phyloP scores from a whole-genome alignment of 2,888 invertebrate genomes.

The Gryllus longicercus region DNA sequence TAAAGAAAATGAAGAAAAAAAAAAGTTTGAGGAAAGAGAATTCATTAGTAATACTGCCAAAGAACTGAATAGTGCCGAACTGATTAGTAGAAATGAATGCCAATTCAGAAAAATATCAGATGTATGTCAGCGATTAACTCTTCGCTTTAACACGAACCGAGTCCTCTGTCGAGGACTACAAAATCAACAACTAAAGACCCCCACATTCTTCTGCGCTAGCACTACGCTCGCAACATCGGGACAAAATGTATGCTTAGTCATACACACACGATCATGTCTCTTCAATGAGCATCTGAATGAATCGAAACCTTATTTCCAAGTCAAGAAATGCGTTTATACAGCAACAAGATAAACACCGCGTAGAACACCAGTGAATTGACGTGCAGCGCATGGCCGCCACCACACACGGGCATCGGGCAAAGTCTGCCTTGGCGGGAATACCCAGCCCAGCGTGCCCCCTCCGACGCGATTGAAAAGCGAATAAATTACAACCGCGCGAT shows the following conservation, averaged over 20 bases:
- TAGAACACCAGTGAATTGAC: not conserved
- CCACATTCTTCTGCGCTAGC: too few relatives aligned
- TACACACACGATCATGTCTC: not conserved
- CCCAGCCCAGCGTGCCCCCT: not conserved
- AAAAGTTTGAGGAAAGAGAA: too few relatives aligned
- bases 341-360: not conserved
- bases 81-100: too few relatives aligned
- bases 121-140: too few relatives aligned
- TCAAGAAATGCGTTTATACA: not conserved
- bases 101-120: too few relatives aligned
- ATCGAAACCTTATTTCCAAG: not conserved
- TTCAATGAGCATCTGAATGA: not conserved
- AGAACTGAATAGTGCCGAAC: too few relatives aligned
- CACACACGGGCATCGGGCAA: not conserved
- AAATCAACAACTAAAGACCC: too few relatives aligned
- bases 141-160: too few relatives aligned
- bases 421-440: not conserved
- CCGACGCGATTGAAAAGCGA: not conserved
- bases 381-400: not conserved
- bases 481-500: not conserved
- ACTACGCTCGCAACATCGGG: not conserved
- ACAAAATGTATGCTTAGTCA: slow-evolving; percentile 4
- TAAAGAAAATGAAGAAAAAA: too few relatives aligned
- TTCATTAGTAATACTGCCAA: too few relatives aligned
- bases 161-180: too few relatives aligned